Base-by-base conservation (phyloP, 2,888 invertebrate species). In the Prosopocoilus inquinatus region DNA sequence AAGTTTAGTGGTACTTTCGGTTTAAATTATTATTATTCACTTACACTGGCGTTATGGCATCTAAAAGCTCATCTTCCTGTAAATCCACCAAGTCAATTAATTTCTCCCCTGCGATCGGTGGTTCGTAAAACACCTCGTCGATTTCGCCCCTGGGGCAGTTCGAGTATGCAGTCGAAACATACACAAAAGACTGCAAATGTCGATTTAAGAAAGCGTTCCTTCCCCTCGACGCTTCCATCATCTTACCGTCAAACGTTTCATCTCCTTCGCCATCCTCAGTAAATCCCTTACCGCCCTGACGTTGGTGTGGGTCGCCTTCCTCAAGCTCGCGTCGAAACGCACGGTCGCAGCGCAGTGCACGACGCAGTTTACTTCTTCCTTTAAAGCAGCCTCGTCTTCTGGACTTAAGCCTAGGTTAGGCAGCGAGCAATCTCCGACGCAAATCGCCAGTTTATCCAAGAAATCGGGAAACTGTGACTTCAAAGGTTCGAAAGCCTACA, bases 261-360 rank as follows among this genome's bases (percentile, higher is more conserved):
- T 86, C 61, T 81, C 76, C 69, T 83, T 84, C 67, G 87, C 86
- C 38, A 91, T 74, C 5, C 80, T 77, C 9, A 90, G 70, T 56
- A 91, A 75, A 64, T 86, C 82, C 58, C 81, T 79, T 0, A 87
- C 85, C 41, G 85, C 86, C 34, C 83, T 75, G 7, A 89, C 83
- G 74, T 91, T 91, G 74, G 89, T 86, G 55, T 83, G 79, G 16
- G 85, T 79, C 0, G 90, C 86, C n/a, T 79, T 71, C 73, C 82
- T 81, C 9, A 91, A 74, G 45, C 82, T 82, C 69, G 90, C 90
- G 69, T 90, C 87, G 70, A 91, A 91, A 61, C 84, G 80, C 12
- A 90, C 86, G 1, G 89, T 89, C 1, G 90, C 90, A 1, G 90
- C 90, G 43, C 85, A 85, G 71, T 91, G 90, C 71, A 91, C 84